Evolutionary conservation across 2,888 invertebrate species (phyloP), one percentile per base, ranked within the genome.

Genomic region (Agrotis puta): DNA sequence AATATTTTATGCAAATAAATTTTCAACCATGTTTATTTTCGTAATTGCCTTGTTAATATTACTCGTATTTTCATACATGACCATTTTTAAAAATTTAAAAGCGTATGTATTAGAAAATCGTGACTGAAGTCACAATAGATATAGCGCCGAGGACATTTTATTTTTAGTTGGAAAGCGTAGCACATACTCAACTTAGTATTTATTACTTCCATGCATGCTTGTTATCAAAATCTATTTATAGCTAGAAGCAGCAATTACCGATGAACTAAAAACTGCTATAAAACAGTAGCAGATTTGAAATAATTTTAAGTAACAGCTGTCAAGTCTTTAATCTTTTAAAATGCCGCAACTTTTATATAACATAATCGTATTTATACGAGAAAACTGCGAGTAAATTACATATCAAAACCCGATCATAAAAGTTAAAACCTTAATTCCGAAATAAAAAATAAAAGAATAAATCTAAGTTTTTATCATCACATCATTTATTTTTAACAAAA

Each of bases 371-470:
- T 70, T 59, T 45, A 61, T 54, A 50, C 39, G 75, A 71, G 75
- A 78, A 78, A 78, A 84, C 65, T 67, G 56, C 47, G 14, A 70
- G 51, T 75, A 83, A n/a, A 83, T 85, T 77, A 80, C 73, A 70
- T 62, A 68, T 62, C 57, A 62, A 53, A n/a, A 73, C 47, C 47
- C 50, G 53, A 27, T 33, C 54, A 74, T 71, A 84, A 73, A 67
- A 68, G 76, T 51, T 61, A 66, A 74, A 78, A 64, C 50, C 57
- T 63, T 59, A 59, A 59, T 16, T 43, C n/a, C 18, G 48, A 64
- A 54, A 56, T 54, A 39, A 27, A 68, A 81, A 78, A 70, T 64
- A 74, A 73, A 79, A 74, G 78, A 74, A 67, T 58, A 74, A 62
- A 78, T 81, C 74, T 63, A 24, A 76, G 62, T 76, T 80, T 79